Evolutionary conservation across 2,113 vertebrate genomes (phyloP), one percentile per base, ranked within the genome.

Genomic region (Platysternon megacephalum): DNA sequence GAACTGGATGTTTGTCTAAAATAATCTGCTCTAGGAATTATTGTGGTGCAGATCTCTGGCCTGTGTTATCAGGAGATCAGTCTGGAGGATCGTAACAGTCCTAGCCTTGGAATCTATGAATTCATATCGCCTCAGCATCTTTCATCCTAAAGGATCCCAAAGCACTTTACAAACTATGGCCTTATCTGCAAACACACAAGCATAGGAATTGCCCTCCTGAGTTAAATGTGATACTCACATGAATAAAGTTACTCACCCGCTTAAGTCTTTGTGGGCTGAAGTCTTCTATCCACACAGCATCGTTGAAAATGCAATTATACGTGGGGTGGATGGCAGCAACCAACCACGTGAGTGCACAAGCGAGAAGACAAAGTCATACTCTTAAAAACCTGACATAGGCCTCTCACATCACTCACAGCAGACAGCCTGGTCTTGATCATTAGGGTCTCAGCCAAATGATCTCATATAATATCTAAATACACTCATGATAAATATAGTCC

Each of bases 281-380:
- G 48, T 39, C n/a, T 10, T 35, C 32, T 68, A n/a, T 44, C 21
- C 78, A 78, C 89, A 94, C 76, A 79, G n/a, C 49, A 87, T 39
- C 48, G 72, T 22, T 84, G 42, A 65, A 91, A 68, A 2, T 3
- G n/a, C 5, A 92, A 29, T 2, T 91, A 88, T 74, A 24, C n/a
- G 72, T 78, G 29, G 21, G 14, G 91, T 48, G 79, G 93, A 91
- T 90, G 39, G 22, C 68, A 22, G 68, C 68, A 74, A 21, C n/a
- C 21, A 39, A 21, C 35, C 61, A 39, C 17, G 2, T 22, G 68
- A 72, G n/a, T n/a, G n/a, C 68, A 72, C 4, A 16, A 26, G 3
- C 2, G 46, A 3, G 13, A 28, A 58, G 42, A 53, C 28, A 58
- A 49, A 52, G 3, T 7, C 26, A 12, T 11, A 79, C 6, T 26